Evolutionary conservation across 2,113 vertebrate species (phyloP).

Genomic region (Phodopus roborovskii): DNA sequence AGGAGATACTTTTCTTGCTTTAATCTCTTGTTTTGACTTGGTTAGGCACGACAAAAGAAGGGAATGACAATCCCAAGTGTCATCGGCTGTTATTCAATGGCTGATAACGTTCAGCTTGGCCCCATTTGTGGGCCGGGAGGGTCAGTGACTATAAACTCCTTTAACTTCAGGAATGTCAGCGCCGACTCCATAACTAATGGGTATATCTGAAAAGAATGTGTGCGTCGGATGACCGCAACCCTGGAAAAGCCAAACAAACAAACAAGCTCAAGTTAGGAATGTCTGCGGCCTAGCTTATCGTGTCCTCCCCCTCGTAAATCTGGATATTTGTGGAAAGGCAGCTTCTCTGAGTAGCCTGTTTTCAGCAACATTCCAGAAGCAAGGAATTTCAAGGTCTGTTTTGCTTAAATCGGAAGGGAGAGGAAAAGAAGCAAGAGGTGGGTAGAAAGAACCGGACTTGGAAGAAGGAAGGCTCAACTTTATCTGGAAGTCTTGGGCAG

Average conservation of each 20-base stretch:
- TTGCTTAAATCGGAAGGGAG: slow-evolving; percentile 60
- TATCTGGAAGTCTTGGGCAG: background rate
- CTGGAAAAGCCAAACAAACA: slow-evolving; percentile 52
- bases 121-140: background rate
- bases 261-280: slow-evolving; percentile 51
- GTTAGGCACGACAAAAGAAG: background rate
- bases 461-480: background rate
- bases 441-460: background rate
- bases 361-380: slow-evolving; percentile 70
- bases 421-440: background rate
- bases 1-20: background rate
- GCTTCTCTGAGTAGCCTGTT: slow-evolving; percentile 65
- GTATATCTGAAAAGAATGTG: slow-evolving; percentile 31
- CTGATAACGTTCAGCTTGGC: background rate
- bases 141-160: background rate
- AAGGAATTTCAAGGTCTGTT: slow-evolving; percentile 72
- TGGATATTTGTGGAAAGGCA: slow-evolving; percentile 71
- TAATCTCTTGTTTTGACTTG: slow-evolving; percentile 38
- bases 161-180: slow-evolving; percentile 21
- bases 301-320: slow-evolving; percentile 18
- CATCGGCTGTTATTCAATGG: background rate
- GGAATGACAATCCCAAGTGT: background rate
- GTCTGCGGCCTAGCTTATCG: slow-evolving; percentile 26
- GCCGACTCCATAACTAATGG: background rate
- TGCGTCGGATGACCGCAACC: background rate